Evolutionary conservation across 92 coral and sea anemone species (phyloP).

Genomic region (Epizoanthus rinbou): DNA sequence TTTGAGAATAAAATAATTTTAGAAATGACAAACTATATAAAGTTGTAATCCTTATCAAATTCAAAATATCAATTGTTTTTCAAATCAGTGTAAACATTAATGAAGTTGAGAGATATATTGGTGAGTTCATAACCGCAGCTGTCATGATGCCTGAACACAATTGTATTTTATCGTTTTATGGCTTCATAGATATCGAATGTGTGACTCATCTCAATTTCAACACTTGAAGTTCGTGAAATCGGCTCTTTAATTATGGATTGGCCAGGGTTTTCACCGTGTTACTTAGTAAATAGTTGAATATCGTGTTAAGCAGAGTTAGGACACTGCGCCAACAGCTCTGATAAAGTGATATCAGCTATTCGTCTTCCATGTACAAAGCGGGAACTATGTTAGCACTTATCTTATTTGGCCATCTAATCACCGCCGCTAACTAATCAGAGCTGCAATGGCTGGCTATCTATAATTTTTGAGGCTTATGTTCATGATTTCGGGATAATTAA

Average conservation of each 20-base stretch:
- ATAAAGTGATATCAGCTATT: neutral
- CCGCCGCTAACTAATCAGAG: no score
- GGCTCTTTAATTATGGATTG: neutral
- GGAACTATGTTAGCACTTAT: no score
- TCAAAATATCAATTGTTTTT: slow-evolving; percentile 41
- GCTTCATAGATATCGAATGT: slow-evolving; percentile 10
- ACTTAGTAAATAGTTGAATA: slow-evolving; percentile 4
- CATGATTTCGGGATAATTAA: no score
- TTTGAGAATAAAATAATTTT: neutral
- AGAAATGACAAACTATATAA: slow-evolving; percentile 8
- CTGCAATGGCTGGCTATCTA: no score
- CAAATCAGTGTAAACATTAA: slow-evolving; percentile 47
- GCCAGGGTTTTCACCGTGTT: slow-evolving; percentile 9
- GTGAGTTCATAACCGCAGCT: slow-evolving; percentile 34
- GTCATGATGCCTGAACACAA: slow-evolving; percentile 21
- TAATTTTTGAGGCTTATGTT: no score
- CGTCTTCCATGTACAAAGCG: no score
- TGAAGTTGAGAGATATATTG: slow-evolving; percentile 41
- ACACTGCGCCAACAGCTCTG: neutral
- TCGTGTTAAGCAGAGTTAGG: neutral
- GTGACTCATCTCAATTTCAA: neutral
- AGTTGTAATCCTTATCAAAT: slow-evolving; percentile 3
- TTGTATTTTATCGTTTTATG: slow-evolving; percentile 35
- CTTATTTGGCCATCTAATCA: no score
- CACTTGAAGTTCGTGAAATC: neutral